Evolutionary conservation across 2,797 vertebrate genomes (phyloP).

Genomic region (Tragelaphus oryx): DNA sequence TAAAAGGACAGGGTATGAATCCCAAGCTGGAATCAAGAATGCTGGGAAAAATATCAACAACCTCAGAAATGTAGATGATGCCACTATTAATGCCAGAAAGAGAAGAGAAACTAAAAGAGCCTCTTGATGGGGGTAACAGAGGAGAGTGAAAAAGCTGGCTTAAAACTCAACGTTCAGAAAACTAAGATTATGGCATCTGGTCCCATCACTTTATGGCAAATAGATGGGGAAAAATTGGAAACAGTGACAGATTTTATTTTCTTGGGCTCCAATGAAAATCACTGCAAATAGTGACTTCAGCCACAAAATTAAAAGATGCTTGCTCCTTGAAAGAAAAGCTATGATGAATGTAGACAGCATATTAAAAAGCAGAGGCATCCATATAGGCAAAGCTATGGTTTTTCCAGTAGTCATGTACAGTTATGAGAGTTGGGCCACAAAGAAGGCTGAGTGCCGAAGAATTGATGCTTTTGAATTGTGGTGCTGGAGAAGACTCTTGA

Average conservation of each 20-base stretch:
- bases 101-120: background rate
- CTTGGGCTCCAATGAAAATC: background rate
- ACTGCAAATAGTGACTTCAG: background rate
- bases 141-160: background rate
- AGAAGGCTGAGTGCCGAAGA: background rate
- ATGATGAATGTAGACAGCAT: background rate
- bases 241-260: background rate
- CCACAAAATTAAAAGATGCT: background rate
- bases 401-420: background rate
- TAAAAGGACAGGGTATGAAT: background rate
- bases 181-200: background rate
- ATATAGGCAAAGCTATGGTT: background rate
- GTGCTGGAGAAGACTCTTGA: background rate
- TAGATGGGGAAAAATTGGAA: background rate
- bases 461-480: background rate
- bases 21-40: background rate
- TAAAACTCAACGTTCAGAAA: background rate
- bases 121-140: background rate
- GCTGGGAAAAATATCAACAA: background rate
- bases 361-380: background rate
- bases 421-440: background rate
- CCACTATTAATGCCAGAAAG: background rate
- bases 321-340: background rate
- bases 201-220: background rate
- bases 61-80: background rate